phyloP scores from a whole-genome alignment of 2,888 invertebrate genomes.

The Conistra vaccinii region DNA sequence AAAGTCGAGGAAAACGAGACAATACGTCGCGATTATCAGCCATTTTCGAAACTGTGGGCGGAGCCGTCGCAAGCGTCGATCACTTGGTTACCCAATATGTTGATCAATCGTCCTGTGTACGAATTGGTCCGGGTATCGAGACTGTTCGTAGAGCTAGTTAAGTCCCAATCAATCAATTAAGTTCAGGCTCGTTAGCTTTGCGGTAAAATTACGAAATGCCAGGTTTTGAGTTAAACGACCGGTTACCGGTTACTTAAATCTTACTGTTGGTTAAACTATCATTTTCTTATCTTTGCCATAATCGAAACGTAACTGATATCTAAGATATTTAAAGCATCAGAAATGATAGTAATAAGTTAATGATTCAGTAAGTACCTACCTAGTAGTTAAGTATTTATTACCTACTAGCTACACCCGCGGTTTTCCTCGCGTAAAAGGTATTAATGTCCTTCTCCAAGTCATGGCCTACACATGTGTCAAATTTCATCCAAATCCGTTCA shows the following conservation, averaged over 20 bases:
- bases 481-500: too few relatives aligned
- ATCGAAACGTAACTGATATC: neutral
- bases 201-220: conserved; percentile 20
- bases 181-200: conserved; percentile 16
- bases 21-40: conserved; percentile 72
- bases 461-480: too few relatives aligned
- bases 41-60: conserved; percentile 76
- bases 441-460: too few relatives aligned
- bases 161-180: conserved; percentile 40
- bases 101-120: conserved; percentile 48
- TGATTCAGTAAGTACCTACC: too few relatives aligned
- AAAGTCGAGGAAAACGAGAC: conserved; percentile 79
- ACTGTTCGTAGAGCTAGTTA: conserved; percentile 43
- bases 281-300: neutral
- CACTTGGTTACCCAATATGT: conserved; percentile 51
- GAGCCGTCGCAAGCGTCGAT: conserved; percentile 52
- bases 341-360: too few relatives aligned
- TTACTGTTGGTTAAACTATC: neutral
- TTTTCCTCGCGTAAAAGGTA: too few relatives aligned
- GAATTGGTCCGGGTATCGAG: conserved; percentile 23
- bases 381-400: too few relatives aligned
- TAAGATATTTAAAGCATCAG: too few relatives aligned
- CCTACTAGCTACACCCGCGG: too few relatives aligned
- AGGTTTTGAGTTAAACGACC: neutral
- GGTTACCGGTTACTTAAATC: neutral